These are phyloP conservation scores for Dicerorhinus sumatrensis DNA, from an alignment of 2,113 vertebrate species.

Conservation along the genomic window DNA sequence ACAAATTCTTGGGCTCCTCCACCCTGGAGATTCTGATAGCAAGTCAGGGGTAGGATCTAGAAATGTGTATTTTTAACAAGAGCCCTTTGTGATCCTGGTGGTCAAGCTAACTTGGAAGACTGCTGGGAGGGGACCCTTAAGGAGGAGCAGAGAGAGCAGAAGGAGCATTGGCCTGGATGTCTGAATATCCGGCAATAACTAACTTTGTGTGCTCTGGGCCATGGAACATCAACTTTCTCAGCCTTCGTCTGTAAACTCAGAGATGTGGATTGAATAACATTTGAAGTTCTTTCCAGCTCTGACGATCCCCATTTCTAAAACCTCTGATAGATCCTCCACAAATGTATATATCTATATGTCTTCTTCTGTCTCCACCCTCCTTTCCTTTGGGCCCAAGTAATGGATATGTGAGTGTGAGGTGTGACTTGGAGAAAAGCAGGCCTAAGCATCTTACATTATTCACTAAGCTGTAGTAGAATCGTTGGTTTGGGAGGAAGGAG, in stretches of 20 bases:
- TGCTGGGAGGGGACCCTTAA: not conserved
- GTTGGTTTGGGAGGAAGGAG: not conserved
- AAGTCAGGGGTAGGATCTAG: not conserved
- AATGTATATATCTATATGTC: not conserved
- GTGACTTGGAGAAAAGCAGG: not conserved
- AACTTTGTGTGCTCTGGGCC: not conserved
- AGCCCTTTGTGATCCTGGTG: not conserved
- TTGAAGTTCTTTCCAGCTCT: not conserved
- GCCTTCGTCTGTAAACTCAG: not conserved
- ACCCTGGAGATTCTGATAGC: not conserved
- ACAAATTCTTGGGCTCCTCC: not conserved
- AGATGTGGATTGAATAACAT: not conserved
- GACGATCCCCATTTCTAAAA: not conserved
- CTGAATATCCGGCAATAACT: not conserved
- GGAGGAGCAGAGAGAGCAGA: not conserved
- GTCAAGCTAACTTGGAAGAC: not conserved
- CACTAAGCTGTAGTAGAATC: not conserved
- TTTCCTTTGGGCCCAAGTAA: not conserved
- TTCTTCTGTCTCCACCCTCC: not conserved
- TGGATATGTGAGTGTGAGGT: not conserved
- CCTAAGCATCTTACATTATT: not conserved
- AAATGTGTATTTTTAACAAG: not conserved
- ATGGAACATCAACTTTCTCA: not conserved
- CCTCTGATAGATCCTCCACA: not conserved
- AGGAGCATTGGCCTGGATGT: not conserved